phyloP scores from a whole-genome alignment of 2,888 invertebrate genomes.

The Nemoura dubitans region DNA sequence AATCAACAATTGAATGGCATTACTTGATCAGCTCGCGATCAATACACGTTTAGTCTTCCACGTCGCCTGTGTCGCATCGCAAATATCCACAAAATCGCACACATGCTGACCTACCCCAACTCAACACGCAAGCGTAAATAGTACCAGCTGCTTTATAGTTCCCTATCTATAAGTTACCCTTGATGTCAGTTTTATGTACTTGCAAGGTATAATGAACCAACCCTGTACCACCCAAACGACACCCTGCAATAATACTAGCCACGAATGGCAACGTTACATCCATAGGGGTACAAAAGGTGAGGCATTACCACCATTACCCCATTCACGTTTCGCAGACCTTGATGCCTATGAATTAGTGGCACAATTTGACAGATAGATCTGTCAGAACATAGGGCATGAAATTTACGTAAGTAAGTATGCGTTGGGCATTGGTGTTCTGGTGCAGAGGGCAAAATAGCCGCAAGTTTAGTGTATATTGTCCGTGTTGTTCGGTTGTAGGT shows the following conservation, averaged over 20 bases:
- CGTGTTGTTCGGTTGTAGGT: not conserved
- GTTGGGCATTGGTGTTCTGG: not conserved
- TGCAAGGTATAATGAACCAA: not conserved
- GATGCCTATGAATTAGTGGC: not conserved
- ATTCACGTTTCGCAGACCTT: not conserved
- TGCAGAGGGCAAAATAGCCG: not conserved
- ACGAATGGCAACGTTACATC: not conserved
- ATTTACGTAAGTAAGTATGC: slow-evolving; percentile 1
- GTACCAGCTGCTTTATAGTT: not conserved
- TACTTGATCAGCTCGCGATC: too few species aligned
- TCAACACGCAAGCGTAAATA: not conserved
- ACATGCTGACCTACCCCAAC: not conserved
- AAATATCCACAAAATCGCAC: not conserved
- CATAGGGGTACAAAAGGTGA: not conserved
- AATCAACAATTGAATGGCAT: too few species aligned
- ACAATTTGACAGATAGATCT: not conserved
- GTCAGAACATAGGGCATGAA: not conserved
- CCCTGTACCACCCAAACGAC: not conserved
- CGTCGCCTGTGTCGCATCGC: too few species aligned
- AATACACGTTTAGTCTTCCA: too few species aligned
- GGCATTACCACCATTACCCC: not conserved
- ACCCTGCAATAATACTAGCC: not conserved
- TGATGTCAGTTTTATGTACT: not conserved
- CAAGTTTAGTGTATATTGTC: not conserved
- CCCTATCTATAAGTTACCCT: not conserved